phyloP scores from a whole-genome alignment of 2,113 vertebrate genomes.

The Sylvietta virens region DNA sequence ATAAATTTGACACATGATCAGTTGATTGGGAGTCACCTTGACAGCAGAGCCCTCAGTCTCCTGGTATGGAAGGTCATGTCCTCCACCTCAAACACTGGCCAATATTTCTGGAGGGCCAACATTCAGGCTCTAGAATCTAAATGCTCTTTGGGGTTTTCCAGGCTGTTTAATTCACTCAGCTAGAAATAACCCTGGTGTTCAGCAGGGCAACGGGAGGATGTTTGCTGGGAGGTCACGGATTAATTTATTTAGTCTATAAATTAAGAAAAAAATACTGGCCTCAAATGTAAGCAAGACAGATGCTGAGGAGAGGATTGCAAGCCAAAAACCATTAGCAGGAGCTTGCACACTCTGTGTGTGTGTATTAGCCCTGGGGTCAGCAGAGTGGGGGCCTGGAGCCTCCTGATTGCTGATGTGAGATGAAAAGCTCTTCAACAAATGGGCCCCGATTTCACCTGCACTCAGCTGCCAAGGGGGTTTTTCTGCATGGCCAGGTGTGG shows the following conservation, averaged over 20 bases:
- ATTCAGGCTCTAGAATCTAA: neutral
- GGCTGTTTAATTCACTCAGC: conserved; percentile 7
- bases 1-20: neutral
- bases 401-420: neutral
- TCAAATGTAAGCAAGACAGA: conserved; percentile 22
- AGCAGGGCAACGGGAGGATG: neutral
- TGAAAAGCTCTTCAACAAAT: neutral
- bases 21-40: neutral
- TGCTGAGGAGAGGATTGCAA: neutral
- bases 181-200: conserved; percentile 7
- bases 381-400: neutral
- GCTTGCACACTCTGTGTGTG: neutral
- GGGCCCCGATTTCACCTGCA: neutral
- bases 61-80: neutral
- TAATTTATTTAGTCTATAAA: conserved; percentile 42
- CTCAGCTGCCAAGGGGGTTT: conserved; percentile 25
- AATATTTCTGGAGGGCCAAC: neutral
- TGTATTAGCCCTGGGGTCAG: neutral
- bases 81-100: neutral
- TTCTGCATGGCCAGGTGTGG: conserved; percentile 37
- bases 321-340: conserved; percentile 32
- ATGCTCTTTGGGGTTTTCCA: neutral
- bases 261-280: neutral
- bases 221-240: neutral
- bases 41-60: neutral